Evolutionary conservation across 2,888 invertebrate genomes (phyloP).

Genomic region (Oligia fasciuncula): DNA sequence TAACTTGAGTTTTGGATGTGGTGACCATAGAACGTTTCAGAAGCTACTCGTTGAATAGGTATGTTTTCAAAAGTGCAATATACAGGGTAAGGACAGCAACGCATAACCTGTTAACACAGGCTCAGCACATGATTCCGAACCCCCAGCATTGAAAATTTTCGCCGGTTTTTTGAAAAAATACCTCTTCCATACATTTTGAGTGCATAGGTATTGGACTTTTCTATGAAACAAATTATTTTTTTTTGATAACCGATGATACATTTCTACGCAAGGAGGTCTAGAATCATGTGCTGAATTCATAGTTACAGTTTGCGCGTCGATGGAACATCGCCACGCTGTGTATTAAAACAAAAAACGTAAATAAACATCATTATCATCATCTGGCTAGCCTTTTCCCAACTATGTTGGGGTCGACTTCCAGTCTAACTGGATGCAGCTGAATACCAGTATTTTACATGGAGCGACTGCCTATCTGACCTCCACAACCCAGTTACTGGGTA

Average conservation of each 20-base stretch:
- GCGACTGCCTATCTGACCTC: too few species aligned
- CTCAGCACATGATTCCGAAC: too few species aligned
- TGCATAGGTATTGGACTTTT: background rate
- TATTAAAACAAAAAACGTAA: background rate
- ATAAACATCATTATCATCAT: background rate
- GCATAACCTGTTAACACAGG: too few species aligned
- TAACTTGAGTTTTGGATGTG: conserved; percentile 16
- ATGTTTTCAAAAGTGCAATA: background rate
- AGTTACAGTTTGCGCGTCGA: background rate
- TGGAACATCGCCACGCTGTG: background rate
- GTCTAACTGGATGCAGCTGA: too few species aligned
- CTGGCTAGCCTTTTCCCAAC: too few species aligned
- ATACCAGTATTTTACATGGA: too few species aligned
- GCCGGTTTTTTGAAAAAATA: too few species aligned
- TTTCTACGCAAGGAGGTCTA: background rate
- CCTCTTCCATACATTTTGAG: too few species aligned
- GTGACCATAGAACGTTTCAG: background rate
- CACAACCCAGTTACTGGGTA: too few species aligned
- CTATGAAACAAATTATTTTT: background rate
- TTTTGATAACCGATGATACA: background rate
- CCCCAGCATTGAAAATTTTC: too few species aligned
- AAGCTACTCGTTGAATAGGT: background rate
- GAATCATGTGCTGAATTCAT: background rate
- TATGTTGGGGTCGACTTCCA: too few species aligned
- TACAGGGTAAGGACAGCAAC: too few species aligned